Base-by-base conservation (phyloP, 2,888 invertebrate genomes). In the Mimumesa dahlbomi region DNA sequence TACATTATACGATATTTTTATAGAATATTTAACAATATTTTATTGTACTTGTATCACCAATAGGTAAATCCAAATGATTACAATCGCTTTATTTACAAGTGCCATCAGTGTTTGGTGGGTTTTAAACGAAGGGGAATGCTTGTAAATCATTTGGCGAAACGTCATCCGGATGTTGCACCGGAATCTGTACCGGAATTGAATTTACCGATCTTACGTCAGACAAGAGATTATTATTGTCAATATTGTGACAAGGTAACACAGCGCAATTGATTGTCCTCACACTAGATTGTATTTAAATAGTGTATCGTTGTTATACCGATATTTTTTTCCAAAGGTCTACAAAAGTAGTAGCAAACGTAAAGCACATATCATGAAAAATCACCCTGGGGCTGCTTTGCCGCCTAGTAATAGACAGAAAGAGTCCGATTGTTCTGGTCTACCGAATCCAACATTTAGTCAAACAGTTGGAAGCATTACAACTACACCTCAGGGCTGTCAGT, bases 281-380 rank as follows among this genome's bases (percentile, higher is more conserved):
- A 14, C 18, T 36, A n/a, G 16, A 1, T 54, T n/a, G 11, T 48
- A 29, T 52, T 22, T 4, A 52, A 45, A 59, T 63, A 73, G 82
- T 19, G 11, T 29, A 5, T 46, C n/a, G 5, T 45, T n/a, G 34
- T 7, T 34, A n/a, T 66, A 14, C n/a, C 22, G 16, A 29, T 58
- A 1, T 11, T 36, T 53, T 46, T 6, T 18, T 49, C 34, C 40
- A 14, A 74, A 91, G 90, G 91, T 94, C 42, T 97, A 97, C 89
- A 95, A 95, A 87, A 95, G 95, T 70, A 95, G 95, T 83, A 94
- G 95, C 54, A 97, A 97, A 86, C 91, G 96, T 19, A 95, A 96
- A 88, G 92, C 93, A 0, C 97, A 97, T 87, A 95, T 96, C 72
- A 88, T 94, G 74, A 94, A 94, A 85, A 94, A 95, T 87, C 97